Percentiles rank a stretch among this genome's conserved stretches.
Evolutionary conservation across 2,797 vertebrate species (phyloP).

Genomic region (Rallus crepitans): DNA sequence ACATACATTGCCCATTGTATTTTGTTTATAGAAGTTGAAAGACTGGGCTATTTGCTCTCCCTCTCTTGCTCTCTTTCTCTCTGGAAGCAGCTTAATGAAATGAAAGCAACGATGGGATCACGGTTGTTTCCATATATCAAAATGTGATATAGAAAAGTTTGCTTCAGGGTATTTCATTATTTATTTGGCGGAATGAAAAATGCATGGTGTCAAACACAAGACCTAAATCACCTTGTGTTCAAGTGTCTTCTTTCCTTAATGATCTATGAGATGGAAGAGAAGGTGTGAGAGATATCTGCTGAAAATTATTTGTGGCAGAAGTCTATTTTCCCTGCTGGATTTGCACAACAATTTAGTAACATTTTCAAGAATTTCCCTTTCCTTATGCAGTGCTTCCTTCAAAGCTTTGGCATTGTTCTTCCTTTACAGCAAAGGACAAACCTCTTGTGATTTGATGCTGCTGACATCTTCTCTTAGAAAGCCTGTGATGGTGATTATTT

Average conservation of each 20-base stretch:
- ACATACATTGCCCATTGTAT: neutral
- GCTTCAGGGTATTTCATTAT: constrained; percentile 24
- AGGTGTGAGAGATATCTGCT: neutral
- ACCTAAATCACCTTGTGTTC: constrained; percentile 21
- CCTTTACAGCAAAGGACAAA: constrained; percentile 15
- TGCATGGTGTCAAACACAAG: neutral
- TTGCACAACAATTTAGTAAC: neutral
- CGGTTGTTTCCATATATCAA: neutral
- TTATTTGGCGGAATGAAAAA: constrained; percentile 39
- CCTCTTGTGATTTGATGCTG: constrained; percentile 42
- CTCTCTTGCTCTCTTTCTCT: neutral
- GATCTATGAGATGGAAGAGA: neutral
- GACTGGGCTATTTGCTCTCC: neutral
- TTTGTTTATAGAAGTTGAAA: neutral
- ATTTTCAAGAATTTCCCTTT: constrained; percentile 5
- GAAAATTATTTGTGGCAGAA: constrained; percentile 13
- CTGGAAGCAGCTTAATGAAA: neutral
- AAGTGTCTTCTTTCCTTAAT: neutral
- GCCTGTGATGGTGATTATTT: constrained; percentile 11
- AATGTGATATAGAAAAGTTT: neutral
- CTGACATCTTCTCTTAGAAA: constrained; percentile 18
- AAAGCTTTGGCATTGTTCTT: constrained; percentile 19
- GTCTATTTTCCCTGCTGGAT: neutral
- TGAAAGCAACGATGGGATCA: neutral
- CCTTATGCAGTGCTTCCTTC: constrained; percentile 6